Conservation (phyloP, 2,113 vertebrate genomes). For the Carollia perspicillata region DNA sequence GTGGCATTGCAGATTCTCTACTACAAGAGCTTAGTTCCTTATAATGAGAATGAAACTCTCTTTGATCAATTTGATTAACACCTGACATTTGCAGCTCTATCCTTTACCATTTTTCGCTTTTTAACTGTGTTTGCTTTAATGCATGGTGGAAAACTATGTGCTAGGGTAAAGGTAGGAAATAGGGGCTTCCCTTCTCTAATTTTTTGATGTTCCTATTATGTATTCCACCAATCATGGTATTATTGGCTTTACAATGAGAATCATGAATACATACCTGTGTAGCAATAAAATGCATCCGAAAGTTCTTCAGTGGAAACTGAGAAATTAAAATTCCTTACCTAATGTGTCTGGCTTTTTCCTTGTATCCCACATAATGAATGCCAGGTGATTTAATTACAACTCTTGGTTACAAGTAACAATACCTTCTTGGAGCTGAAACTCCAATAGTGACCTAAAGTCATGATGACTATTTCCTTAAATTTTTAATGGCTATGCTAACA, state of each 20-base stretch:
- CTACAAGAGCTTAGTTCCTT: neutral
- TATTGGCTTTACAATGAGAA: neutral
- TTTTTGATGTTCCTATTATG: neutral
- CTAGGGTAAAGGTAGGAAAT: neutral
- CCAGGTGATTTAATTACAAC: neutral
- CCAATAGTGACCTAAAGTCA: neutral
- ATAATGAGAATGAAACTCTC: neutral
- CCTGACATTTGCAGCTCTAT: neutral
- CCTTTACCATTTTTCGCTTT: neutral
- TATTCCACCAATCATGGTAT: neutral
- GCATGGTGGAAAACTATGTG: neutral
- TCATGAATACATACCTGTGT: neutral
- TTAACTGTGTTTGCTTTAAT: neutral
- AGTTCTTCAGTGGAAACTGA: neutral
- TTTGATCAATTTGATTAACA: slow-evolving; percentile 1
- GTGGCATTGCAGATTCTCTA: neutral
- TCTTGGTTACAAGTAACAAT: neutral
- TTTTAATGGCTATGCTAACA: neutral
- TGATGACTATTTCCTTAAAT: neutral
- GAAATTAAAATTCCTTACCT: neutral
- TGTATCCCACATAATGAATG: neutral
- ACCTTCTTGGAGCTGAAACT: neutral
- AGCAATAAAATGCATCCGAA: neutral
- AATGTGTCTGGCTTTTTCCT: neutral
- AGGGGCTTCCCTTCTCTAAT: neutral